Evolutionary conservation across 2,888 invertebrate genomes (phyloP).

Genomic region (Caenorhabditis zanzibari): DNA sequence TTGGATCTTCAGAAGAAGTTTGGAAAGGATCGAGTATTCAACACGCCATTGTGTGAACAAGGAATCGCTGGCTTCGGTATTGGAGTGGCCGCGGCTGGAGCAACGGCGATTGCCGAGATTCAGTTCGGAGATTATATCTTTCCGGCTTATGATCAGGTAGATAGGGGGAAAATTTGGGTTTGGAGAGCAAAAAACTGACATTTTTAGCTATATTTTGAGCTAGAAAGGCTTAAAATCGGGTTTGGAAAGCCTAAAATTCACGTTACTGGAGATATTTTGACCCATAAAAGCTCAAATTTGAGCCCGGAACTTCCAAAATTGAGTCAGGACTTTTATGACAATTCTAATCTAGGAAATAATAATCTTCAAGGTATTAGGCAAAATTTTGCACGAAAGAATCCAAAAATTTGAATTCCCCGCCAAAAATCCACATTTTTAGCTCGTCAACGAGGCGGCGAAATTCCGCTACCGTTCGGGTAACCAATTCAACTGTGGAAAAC

Average conservation of each 20-base stretch:
- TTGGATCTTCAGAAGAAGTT: conserved; percentile 94
- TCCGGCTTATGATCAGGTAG: conserved; percentile 97
- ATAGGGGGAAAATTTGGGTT: neutral
- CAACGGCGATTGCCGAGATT: conserved; percentile 97
- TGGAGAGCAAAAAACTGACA: too few relatives aligned
- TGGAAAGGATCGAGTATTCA: conserved; percentile 94
- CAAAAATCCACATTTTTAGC: conserved; percentile 82
- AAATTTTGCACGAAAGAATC: neutral
- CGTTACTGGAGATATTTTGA: neutral
- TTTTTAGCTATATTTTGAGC: too few relatives aligned
- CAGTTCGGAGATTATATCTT: conserved; percentile 99
- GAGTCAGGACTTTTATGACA: too few relatives aligned
- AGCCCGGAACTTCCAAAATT: too few relatives aligned
- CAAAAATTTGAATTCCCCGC: neutral
- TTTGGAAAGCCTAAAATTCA: neutral
- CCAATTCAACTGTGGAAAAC: conserved; percentile 91
- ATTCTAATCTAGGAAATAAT: too few relatives aligned
- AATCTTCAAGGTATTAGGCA: too few relatives aligned
- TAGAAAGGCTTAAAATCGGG: too few relatives aligned
- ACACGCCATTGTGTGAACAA: conserved; percentile 96
- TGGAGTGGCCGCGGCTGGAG: conserved; percentile 90
- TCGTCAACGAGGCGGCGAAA: conserved; percentile 92
- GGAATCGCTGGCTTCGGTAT: conserved; percentile 98
- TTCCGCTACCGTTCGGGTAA: conserved; percentile 95
- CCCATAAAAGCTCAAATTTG: too few relatives aligned